Evolutionary conservation across 2,113 vertebrate species (phyloP), one percentile per base, ranked within the genome.

Genomic region (Panurus biarmicus): DNA sequence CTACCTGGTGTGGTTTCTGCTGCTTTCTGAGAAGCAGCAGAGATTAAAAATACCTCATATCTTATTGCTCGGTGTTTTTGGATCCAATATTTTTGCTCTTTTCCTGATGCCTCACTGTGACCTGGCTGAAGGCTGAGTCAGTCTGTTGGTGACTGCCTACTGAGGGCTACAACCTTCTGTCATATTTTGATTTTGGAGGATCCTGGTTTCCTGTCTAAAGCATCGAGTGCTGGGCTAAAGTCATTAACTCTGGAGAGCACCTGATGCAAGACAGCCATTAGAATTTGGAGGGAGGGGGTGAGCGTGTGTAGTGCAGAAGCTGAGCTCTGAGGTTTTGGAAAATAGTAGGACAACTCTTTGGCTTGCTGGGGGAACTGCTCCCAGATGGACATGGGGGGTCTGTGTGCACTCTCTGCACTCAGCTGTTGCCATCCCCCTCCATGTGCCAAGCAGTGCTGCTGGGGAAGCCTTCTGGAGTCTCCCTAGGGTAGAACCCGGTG

Each of bases 41-140:
- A 91, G 70, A 36, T 85, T 82, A 76, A 89, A 94, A 78, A 91
- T 79, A 64, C 38, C 72, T 75, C 12, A 0, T 78, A 38, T 45
- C 44, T 95, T 73, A 8, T 79, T 79, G 72, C 28, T 62, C 91
- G 29, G 16, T 67, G 24, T 5, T 81, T 75, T 69, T 1, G 0
- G n/a, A 89, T 89, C 60, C 71, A 61, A 20, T 72, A 38, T 72
- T 69, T 91, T 91, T 76, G 2, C 36, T 82, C 42, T 79, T 89
- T 88, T 92, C 84, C 62, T 91, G 70, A 54, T 85, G 71, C 31
- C 70, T 77, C 11, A 26, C 87, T 87, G 84, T 91, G 94, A 94
- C 48, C 87, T 96, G 91, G 73, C 94, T 85, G 58, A 79, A 82
- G 58, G 75, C 79, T 71, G 56, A 85, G 40, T 78, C 76, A 60